These are phyloP conservation scores for Meriones psammophilus DNA, from an alignment of 2,797 vertebrate genomes.

Conservation along the genomic window DNA sequence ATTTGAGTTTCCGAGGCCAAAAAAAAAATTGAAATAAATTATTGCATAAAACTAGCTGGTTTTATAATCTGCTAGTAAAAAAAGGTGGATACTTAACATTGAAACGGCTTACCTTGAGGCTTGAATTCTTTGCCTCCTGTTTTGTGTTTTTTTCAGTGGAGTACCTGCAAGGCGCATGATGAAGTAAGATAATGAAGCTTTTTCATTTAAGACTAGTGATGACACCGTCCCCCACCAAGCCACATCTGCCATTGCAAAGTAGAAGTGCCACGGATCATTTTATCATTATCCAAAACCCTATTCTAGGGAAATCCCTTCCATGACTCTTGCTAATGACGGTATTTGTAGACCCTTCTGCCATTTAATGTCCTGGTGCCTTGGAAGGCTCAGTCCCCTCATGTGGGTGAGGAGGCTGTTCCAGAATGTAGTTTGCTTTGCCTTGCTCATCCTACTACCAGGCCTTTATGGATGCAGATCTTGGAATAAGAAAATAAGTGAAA, in stretches of 20 bases:
- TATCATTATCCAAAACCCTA: slow-evolving; percentile 86
- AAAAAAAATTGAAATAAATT: slow-evolving; percentile 84
- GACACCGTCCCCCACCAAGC: slow-evolving; percentile 87
- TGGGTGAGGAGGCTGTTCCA: slow-evolving; percentile 82
- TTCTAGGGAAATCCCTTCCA: slow-evolving; percentile 87
- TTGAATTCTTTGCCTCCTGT: slow-evolving; percentile 88
- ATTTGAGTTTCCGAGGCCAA: slow-evolving; percentile 85
- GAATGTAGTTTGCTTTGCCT: slow-evolving; percentile 80
- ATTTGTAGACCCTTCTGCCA: slow-evolving; percentile 86
- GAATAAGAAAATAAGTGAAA: slow-evolving; percentile 82
- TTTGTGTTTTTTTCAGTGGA: slow-evolving; percentile 87
- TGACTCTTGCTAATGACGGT: slow-evolving; percentile 86
- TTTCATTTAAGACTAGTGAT: slow-evolving; percentile 88
- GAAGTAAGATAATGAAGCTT: slow-evolving; percentile 88
- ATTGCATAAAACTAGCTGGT: slow-evolving; percentile 86
- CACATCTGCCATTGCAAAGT: slow-evolving; percentile 87
- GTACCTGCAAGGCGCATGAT: slow-evolving; percentile 87
- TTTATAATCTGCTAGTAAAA: slow-evolving; percentile 86
- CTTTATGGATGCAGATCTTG: slow-evolving; percentile 82
- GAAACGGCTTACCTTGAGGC: slow-evolving; percentile 87
- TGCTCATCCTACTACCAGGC: slow-evolving; percentile 82
- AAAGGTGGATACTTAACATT: slow-evolving; percentile 85
- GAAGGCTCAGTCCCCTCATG: slow-evolving; percentile 81
- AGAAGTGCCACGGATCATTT: slow-evolving; percentile 87
- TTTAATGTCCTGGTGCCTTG: slow-evolving; percentile 84